Evolutionary conservation across 1,140 invertebrate genomes (phyloP), one percentile per base, ranked within the genome.

Genomic region (Paralvinella palmiformis): DNA sequence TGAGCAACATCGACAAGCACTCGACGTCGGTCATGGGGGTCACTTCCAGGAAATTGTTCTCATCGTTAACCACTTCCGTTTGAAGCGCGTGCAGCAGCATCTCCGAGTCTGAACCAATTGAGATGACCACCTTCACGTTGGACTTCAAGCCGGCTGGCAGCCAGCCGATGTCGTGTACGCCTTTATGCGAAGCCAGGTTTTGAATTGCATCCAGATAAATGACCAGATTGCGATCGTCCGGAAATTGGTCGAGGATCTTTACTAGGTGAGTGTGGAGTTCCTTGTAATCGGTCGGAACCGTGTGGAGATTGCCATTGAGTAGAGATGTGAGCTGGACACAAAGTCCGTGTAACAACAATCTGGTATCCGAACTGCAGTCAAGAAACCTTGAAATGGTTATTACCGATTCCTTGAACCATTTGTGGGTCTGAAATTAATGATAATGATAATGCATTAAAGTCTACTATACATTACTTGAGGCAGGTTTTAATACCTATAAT

Each of bases 291-390:
- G 62, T 64, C 1, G 77, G 73, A 22, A 77, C 55, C 37, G 63
- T 63, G 10, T 58, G 50, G 20, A 37, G 27, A 10, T 67, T 59
- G 45, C 63, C 59, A 5, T 65, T 70, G 7, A 73, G 55, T 7
- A 70, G 64, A 17, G 59, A 27, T 5, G 68, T 55, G 1, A 79
- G 55, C 57, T 79, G 78, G 0, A 94, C 91, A 81, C 94, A 97
- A 66, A 98, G 89, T 35, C 92, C 96, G 63, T 93, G 94, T 7
- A 98, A 83, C 2, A 96, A 90, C 0, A 94, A 94, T 1, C 92
- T 92, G 32, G 98, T 85, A 44, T 92, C 92, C 66, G 92, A 95
- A 65, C 91, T 94, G 73, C 97, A 98, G 15, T 96, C 96, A 10
- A 98, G 84, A 78, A 97, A 98, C 67, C 95, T 83, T 31, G 97